Conservation (phyloP, 2,888 invertebrate genomes). For the Aplocera efformata region DNA sequence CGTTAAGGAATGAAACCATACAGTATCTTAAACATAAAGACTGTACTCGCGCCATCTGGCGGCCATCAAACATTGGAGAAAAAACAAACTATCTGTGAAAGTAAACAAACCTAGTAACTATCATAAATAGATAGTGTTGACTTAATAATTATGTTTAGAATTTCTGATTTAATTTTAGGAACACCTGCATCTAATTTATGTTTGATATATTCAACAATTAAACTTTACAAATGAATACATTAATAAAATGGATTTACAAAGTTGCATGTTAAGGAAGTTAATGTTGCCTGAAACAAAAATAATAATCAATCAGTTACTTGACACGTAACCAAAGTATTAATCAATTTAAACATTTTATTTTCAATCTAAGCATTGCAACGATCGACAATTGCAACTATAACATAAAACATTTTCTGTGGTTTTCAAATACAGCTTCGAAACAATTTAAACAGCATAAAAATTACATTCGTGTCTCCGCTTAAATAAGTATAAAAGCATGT, state of each 20-base stretch:
- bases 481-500: slow-evolving; percentile 33
- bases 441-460: slow-evolving; percentile 18
- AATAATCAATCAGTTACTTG: no score
- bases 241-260: no score
- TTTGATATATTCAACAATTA: no score
- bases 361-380: no score
- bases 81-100: slow-evolving; percentile 71
- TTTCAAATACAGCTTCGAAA: slow-evolving; percentile 11
- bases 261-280: no score
- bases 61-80: slow-evolving; percentile 67
- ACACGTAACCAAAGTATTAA: no score
- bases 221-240: no score
- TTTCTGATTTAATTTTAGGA: slow-evolving; percentile 19
- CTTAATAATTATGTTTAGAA: slow-evolving; percentile 49
- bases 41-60: slow-evolving; percentile 70
- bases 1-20: slow-evolving; percentile 66
- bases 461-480: slow-evolving; percentile 19
- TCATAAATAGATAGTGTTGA: slow-evolving; percentile 64
- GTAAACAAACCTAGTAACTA: slow-evolving; percentile 61
- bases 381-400: no score
- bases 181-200: no score
- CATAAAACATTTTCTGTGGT: not conserved
- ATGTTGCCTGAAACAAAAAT: no score
- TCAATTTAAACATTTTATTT: no score
- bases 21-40: slow-evolving; percentile 52